A percentile compares a stretch with the other conserved stretches of the same genome.
Evolutionary conservation across 92 coral and sea anemone genomes (phyloP).

Genomic region (Meandrina meandrites): DNA sequence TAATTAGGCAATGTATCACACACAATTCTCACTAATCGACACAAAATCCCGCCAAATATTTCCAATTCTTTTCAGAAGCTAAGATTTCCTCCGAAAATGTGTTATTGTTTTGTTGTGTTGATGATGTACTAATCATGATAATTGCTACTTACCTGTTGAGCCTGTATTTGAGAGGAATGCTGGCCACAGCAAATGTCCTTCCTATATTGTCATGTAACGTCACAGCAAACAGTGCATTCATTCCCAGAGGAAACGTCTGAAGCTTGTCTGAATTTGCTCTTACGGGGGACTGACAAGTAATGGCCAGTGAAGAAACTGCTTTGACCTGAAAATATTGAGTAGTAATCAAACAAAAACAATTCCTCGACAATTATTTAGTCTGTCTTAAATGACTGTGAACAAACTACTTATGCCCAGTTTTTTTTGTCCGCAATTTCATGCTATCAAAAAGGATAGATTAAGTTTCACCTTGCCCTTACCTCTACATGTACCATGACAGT

Average conservation of each 20-base stretch:
- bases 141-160: slow-evolving; percentile 76
- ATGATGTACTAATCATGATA: too few relatives aligned
- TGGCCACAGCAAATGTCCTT: slow-evolving; percentile 83
- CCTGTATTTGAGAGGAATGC: slow-evolving; percentile 91
- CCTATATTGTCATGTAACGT: slow-evolving; percentile 94
- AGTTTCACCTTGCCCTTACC: slow-evolving; percentile 30
- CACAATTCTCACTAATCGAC: not conserved
- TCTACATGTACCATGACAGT: slow-evolving; percentile 96
- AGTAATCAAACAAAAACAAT: not conserved
- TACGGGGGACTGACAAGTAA: slow-evolving; percentile 83
- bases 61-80: not conserved
- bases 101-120: too few relatives aligned
- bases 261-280: slow-evolving; percentile 87
- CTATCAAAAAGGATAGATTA: too few relatives aligned
- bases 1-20: too few relatives aligned
- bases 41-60: not conserved
- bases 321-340: slow-evolving; percentile 70
- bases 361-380: too few relatives aligned
- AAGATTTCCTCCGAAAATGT: too few relatives aligned
- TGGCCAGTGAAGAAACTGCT: slow-evolving; percentile 84
- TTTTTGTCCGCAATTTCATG: too few relatives aligned
- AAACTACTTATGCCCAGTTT: not conserved
- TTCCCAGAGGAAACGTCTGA: slow-evolving; percentile 94
- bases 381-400: not conserved
- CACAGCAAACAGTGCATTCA: slow-evolving; percentile 85